A percentile compares a stretch with the other conserved stretches of the same genome.
phyloP scores from a whole-genome alignment of 2,797 vertebrate genomes.

The Ptychadena robeensis region DNA sequence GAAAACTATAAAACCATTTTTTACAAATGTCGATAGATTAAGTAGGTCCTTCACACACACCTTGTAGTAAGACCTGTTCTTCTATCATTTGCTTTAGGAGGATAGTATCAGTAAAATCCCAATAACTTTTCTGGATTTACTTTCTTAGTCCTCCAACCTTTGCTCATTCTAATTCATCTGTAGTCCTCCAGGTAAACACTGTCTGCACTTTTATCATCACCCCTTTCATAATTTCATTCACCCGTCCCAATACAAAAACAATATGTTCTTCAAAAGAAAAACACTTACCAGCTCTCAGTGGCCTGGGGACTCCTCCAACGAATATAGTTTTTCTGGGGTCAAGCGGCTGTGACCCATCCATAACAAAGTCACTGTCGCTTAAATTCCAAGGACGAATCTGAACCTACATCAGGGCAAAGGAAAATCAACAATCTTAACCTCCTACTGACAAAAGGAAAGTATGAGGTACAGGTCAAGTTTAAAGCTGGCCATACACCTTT shows the following conservation, averaged over 20 bases:
- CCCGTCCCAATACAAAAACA: no score
- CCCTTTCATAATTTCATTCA: no score
- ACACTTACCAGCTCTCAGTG: conserved; percentile 90
- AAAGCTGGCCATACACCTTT: no score
- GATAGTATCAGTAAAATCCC: conserved; percentile 77
- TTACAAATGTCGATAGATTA: conserved; percentile 76
- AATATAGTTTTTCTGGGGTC: conserved; percentile 99
- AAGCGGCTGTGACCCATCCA: conserved; percentile 98
- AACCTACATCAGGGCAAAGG: conserved; percentile 75
- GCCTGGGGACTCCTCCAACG: conserved; percentile 95
- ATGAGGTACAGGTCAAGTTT: no score
- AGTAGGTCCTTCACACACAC: conserved; percentile 75
- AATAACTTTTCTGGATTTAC: conserved; percentile 72
- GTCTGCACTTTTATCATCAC: no score
- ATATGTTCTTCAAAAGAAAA: no score
- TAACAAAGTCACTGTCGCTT: conserved; percentile 97
- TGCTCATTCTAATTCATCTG: no score
- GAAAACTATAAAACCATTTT: no score
- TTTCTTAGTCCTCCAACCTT: conserved; percentile 85
- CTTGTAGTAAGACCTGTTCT: conserved; percentile 79
- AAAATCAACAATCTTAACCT: background rate
- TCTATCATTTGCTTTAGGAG: conserved; percentile 81
- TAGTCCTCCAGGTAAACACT: no score
- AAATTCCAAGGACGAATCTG: conserved; percentile 98
- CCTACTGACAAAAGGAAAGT: no score